Conservation (phyloP, 2,113 vertebrate species). For the Corythornis madagascariensis region DNA sequence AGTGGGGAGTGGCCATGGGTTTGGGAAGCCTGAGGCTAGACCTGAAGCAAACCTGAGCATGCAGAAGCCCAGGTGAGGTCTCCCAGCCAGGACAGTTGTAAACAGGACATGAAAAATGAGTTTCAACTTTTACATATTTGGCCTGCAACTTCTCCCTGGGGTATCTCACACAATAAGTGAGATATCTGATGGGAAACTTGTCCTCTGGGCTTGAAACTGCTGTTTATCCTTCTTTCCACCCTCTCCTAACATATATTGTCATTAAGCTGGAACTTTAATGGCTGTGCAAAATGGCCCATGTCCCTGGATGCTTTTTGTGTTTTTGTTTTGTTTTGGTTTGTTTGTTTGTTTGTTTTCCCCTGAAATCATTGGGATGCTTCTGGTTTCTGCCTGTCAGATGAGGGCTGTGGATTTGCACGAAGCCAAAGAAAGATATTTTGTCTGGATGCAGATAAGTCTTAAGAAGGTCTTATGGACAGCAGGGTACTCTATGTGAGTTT, state of each 20-base stretch:
- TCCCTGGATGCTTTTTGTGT: background rate
- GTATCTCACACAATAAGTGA: background rate
- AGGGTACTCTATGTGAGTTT: background rate
- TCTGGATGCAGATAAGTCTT: background rate
- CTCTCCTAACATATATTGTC: background rate
- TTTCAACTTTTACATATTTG: constrained; percentile 12
- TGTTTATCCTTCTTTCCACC: background rate
- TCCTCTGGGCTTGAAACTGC: background rate
- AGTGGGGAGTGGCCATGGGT: background rate
- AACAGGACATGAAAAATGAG: constrained; percentile 30
- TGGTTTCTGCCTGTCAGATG: background rate
- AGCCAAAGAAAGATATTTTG: background rate
- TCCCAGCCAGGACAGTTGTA: background rate
- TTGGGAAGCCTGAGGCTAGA: background rate
- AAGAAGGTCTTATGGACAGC: background rate
- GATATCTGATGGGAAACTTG: background rate
- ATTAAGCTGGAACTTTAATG: background rate
- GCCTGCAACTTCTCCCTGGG: background rate
- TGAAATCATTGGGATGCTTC: background rate
- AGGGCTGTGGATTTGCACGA: background rate
- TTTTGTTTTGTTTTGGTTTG: too few relatives aligned
- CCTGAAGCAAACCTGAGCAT: background rate
- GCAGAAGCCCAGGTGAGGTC: background rate
- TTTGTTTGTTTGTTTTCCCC: too few relatives aligned
- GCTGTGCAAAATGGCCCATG: background rate